These are phyloP conservation scores for Thaleichthys pacificus DNA, from an alignment of 2,797 vertebrate species.

Conservation along the genomic window DNA sequence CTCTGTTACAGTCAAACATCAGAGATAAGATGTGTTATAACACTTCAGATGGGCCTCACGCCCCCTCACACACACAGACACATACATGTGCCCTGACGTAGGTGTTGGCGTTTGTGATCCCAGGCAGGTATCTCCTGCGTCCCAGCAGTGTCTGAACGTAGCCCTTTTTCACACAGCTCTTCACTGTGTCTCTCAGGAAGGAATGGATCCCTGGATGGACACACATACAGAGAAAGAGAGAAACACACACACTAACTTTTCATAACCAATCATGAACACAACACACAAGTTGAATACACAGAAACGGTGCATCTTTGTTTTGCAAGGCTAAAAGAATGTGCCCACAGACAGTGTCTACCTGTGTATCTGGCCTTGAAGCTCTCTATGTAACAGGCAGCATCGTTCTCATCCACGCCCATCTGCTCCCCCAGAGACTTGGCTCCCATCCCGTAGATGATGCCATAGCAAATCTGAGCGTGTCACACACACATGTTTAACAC, in stretches of 20 bases:
- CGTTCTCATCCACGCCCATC: conserved; percentile 91
- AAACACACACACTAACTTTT: not conserved
- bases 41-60: not conserved
- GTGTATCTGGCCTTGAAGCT: conserved; percentile 94
- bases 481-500: conserved; percentile 1
- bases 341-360: conserved; percentile 77
- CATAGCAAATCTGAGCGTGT: conserved; percentile 90
- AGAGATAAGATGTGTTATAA: not conserved
- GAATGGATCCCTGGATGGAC: conserved; percentile 85
- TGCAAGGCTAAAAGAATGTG: too few species aligned
- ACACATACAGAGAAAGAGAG: conserved; percentile 10
- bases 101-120: conserved; percentile 83
- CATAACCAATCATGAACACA: not conserved
- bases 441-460: conserved; percentile 98
- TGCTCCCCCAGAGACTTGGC: conserved; percentile 94
- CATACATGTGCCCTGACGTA: conserved; percentile 74
- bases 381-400: conserved; percentile 90
- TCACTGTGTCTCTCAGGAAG: conserved; percentile 89
- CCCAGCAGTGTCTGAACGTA: conserved; percentile 93
- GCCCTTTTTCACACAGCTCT: conserved; percentile 84
- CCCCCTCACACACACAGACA: not conserved
- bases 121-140: conserved; percentile 89
- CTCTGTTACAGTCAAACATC: not conserved
- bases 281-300: not conserved
- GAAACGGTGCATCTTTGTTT: not conserved